Conservation (phyloP, 2,888 invertebrate genomes). For the Adelphocoris suturalis region DNA sequence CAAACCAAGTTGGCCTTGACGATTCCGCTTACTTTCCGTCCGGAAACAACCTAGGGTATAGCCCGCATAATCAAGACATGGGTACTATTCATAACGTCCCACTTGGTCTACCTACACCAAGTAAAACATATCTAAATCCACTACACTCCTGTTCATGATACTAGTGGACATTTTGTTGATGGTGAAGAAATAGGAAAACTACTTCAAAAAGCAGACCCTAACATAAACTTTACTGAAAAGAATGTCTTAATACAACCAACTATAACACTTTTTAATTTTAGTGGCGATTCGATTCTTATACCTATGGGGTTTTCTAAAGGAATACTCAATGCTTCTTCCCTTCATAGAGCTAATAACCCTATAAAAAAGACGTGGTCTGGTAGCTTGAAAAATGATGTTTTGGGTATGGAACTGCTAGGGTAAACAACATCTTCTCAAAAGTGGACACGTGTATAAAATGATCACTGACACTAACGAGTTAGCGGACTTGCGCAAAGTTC, state of each 20-base stretch:
- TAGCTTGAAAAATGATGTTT: not conserved
- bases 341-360: not conserved
- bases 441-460: slow-evolving; percentile 1
- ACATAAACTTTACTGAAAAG: not conserved
- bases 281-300: not conserved
- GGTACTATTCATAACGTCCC: too few species aligned
- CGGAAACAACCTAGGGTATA: too few species aligned
- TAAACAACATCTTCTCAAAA: not conserved
- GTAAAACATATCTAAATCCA: too few species aligned
- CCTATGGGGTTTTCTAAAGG: not conserved
- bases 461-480: slow-evolving; percentile 48
- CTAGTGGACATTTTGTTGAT: not conserved
- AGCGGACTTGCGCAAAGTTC: not conserved
- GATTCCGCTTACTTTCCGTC: too few species aligned
- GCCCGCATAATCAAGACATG: too few species aligned
- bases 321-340: not conserved
- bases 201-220: not conserved
- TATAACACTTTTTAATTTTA: not conserved
- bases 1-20: too few species aligned
- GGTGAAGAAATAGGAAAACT: not conserved
- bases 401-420: not conserved
- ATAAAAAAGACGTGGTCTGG: not conserved
- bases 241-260: not conserved
- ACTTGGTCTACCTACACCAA: too few species aligned
- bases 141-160: not conserved